Evolutionary conservation across 2,888 invertebrate species (phyloP), one percentile per base, ranked within the genome.

Genomic region (Spodoptera picta): DNA sequence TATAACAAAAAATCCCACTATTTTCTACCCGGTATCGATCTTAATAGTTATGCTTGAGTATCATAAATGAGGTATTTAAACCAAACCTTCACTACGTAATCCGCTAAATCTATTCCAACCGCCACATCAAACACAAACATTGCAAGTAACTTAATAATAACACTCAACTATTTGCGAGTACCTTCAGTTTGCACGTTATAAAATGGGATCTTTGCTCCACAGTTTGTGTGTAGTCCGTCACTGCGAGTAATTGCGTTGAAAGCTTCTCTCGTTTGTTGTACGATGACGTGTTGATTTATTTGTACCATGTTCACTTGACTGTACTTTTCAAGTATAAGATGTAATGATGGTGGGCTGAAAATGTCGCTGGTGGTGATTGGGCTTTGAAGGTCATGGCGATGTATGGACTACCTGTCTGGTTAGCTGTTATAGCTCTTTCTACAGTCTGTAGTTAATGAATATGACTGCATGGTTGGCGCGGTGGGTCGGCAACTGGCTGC

Each of bases 221-320:
- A 67, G 63, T 74, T 66, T 64, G 77, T 63, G 54, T 67, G 60
- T 55, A 56, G 73, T 72, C 69, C 65, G 69, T 74, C 73, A 76
- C 57, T 65, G 46, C 53, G 58, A 64, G 79, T 83, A 79, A 83
- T 83, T 82, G 81, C 73, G 58, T 77, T 73, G 67, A 77, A 79
- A 71, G 69, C 69, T 65, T 61, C 68, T 60, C 73, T 75, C 67
- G 76, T 78, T 79, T 73, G 76, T 79, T 76, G 61, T 55, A 45
- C 65, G 70, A 73, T 73, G 83, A 77, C 79, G 80, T 77, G 76
- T 72, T 65, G 80, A 80, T 81, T 76, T 73, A 72, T 74, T 79
- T 77, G 67, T 76, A 78, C 73, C 73, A 73, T 80, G 79, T 75
- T 80, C 68, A 71, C 65, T 76, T 83, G 75, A 75, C 9, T 80